These are phyloP conservation scores for Rutilus rutilus DNA, from an alignment of 2,113 vertebrate genomes.

Conservation along the genomic window DNA sequence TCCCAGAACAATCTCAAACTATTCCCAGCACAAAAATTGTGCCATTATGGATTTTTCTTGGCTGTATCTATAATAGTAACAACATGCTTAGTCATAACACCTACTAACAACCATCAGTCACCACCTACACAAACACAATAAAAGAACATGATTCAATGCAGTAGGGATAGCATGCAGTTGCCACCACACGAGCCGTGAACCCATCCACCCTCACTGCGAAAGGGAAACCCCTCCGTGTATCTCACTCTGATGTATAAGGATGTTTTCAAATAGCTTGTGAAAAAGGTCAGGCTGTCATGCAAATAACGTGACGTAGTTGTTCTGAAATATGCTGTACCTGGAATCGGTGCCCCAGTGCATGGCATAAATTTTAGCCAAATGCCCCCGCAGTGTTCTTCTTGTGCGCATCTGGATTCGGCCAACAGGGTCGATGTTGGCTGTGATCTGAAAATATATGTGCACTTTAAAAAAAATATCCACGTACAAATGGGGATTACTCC, in stretches of 20 bases:
- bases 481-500: no score
- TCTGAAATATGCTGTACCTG: conserved; percentile 76
- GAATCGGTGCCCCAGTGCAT: conserved; percentile 99
- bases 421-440: conserved; percentile 97
- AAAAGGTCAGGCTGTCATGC: conserved; percentile 5
- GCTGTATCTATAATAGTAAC: conserved; percentile 36
- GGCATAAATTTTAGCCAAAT: conserved; percentile 99
- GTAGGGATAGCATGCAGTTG: background rate
- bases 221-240: conserved; percentile 10
- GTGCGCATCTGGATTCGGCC: conserved; percentile 99
- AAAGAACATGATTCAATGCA: conserved; percentile 16
- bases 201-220: background rate
- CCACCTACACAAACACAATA: conserved; percentile 13
- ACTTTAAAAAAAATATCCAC: background rate
- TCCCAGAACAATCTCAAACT: background rate
- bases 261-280: background rate
- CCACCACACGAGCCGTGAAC: background rate
- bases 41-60: background rate
- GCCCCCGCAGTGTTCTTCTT: conserved; percentile 94
- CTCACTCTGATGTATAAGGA: background rate
- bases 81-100: conserved; percentile 37
- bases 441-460: conserved; percentile 82
- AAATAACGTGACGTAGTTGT: background rate
- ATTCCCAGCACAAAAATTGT: conserved; percentile 19
- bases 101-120: conserved; percentile 27